Evolutionary conservation across 2,113 vertebrate species (phyloP).

Genomic region (Microtus richardsoni): DNA sequence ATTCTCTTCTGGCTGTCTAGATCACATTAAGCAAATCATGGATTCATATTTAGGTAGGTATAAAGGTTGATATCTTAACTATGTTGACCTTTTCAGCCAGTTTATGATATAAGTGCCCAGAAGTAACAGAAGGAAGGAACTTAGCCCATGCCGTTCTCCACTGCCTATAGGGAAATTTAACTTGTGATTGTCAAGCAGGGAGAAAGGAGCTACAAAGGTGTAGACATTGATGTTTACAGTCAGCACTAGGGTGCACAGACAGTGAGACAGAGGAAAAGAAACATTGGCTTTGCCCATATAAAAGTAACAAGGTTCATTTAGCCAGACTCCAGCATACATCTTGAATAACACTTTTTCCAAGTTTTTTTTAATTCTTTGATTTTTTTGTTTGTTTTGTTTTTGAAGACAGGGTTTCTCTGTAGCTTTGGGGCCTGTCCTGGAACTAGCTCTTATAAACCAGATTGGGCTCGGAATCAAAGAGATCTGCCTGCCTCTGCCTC

Average conservation of each 20-base stretch:
- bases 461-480: too few relatives aligned
- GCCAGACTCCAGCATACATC: neutral
- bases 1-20: neutral
- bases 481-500: too few relatives aligned
- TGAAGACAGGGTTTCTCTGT: too few relatives aligned
- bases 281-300: neutral
- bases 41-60: neutral
- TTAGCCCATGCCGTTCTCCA: neutral
- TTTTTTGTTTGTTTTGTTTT: too few relatives aligned
- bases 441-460: too few relatives aligned
- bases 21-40: neutral
- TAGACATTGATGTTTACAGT: neutral
- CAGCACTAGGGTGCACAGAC: neutral
- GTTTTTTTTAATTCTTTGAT: neutral
- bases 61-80: too few relatives aligned
- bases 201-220: neutral
- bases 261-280: neutral
- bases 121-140: neutral
- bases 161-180: neutral
- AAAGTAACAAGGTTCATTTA: neutral
- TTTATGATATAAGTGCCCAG: neutral
- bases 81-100: neutral
- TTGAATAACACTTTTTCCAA: neutral
- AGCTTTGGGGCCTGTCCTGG: too few relatives aligned
- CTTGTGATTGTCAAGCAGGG: neutral